Percentiles rank a stretch among this genome's conserved stretches.
Evolutionary conservation across 2,113 vertebrate species (phyloP).

Genomic region (Hemibagrus wyckioides): DNA sequence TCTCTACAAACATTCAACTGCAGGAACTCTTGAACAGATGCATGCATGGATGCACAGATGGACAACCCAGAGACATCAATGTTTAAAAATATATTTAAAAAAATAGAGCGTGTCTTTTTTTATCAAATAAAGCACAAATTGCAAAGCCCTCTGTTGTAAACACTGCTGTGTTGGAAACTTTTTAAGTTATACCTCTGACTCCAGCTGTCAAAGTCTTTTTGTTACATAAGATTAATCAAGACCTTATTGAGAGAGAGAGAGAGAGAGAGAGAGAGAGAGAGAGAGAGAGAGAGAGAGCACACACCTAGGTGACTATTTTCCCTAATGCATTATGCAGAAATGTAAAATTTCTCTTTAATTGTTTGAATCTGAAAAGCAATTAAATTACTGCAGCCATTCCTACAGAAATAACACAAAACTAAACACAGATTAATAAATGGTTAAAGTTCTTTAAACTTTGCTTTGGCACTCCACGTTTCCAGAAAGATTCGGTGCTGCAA

Average conservation of each 20-base stretch:
- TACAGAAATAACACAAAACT: not conserved
- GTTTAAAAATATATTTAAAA: not conserved
- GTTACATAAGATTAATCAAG: not conserved
- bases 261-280: not conserved
- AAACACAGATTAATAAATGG: not conserved
- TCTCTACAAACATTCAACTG: not conserved
- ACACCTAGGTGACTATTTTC: too few species aligned
- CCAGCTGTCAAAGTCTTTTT: not conserved
- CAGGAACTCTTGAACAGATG: not conserved
- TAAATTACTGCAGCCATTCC: not conserved
- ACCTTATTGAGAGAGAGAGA: too few species aligned
- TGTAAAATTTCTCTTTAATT: too few species aligned
- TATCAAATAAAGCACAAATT: not conserved
- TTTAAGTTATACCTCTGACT: not conserved
- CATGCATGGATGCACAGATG: not conserved
- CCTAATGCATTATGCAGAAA: too few species aligned
- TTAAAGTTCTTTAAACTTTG: constrained; percentile 1
- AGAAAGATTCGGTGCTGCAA: constrained; percentile 50
- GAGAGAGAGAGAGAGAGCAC: too few species aligned
- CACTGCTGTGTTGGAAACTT: not conserved
- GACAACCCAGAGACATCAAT: not conserved
- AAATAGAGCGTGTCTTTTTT: not conserved
- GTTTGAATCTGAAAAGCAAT: not conserved
- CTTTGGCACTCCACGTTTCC: constrained; percentile 19
- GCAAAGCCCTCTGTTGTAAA: not conserved